Evolutionary conservation across 2,888 invertebrate species (phyloP).

Genomic region (Pandemis heparana): DNA sequence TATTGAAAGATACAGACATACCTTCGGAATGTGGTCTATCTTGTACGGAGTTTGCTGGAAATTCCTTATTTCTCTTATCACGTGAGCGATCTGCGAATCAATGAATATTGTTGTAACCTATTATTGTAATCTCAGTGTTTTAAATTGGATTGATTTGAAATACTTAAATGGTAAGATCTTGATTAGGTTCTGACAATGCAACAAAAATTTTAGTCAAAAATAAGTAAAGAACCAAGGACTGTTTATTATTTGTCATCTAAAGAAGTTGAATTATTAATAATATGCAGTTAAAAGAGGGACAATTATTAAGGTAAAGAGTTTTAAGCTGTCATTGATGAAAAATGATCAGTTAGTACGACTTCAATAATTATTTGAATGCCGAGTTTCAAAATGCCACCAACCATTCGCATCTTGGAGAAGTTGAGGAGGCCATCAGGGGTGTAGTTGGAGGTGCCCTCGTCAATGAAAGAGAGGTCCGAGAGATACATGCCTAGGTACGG

Average conservation of each 20-base stretch:
- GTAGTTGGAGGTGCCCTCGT: conserved; percentile 96
- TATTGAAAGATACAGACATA: conserved; percentile 55
- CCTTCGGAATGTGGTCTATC: conserved; percentile 94
- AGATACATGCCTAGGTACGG: conserved; percentile 96
- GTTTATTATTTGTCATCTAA: too few relatives aligned
- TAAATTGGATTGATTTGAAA: too few relatives aligned
- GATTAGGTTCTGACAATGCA: too few relatives aligned
- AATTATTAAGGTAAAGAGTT: too few relatives aligned
- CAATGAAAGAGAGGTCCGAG: conserved; percentile 96
- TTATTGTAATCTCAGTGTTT: neutral
- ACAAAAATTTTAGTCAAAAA: too few relatives aligned
- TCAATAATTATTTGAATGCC: too few relatives aligned
- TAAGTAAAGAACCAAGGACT: too few relatives aligned
- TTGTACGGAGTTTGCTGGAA: conserved; percentile 97
- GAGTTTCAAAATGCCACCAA: conserved; percentile 62
- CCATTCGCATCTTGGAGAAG: conserved; percentile 98
- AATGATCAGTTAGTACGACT: too few relatives aligned
- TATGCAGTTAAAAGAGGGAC: too few relatives aligned
- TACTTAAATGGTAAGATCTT: too few relatives aligned
- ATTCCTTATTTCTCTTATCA: conserved; percentile 95
- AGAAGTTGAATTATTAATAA: too few relatives aligned
- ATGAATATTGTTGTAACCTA: neutral
- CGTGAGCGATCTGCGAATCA: conserved; percentile 92
- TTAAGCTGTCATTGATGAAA: too few relatives aligned
- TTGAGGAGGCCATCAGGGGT: conserved; percentile 95